phyloP scores from a whole-genome alignment of 2,797 vertebrate genomes.

The Enteromius anoplus region DNA sequence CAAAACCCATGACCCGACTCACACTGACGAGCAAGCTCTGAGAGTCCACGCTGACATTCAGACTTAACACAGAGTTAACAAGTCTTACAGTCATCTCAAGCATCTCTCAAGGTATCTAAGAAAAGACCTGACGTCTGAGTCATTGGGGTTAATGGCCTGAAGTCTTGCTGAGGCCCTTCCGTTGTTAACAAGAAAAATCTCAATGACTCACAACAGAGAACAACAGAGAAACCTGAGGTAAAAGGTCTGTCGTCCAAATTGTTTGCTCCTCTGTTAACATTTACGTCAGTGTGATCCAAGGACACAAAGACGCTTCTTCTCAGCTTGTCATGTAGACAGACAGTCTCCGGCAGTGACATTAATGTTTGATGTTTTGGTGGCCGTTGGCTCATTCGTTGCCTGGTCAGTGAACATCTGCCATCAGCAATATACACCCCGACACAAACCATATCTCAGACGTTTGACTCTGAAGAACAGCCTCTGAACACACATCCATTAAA shows the following conservation, averaged over 20 bases:
- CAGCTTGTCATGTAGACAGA: slow-evolving; percentile 28
- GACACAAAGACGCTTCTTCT: slow-evolving; percentile 32
- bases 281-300: slow-evolving; percentile 20
- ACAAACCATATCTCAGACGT: slow-evolving; percentile 38
- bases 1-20: slow-evolving; percentile 5
- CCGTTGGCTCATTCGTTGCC: slow-evolving; percentile 28
- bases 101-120: slow-evolving; percentile 20
- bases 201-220: slow-evolving; percentile 6
- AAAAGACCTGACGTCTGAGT: slow-evolving; percentile 35
- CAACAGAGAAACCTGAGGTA: neutral
- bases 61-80: slow-evolving; percentile 22
- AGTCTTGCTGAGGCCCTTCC: neutral
- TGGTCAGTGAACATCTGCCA: slow-evolving; percentile 35
- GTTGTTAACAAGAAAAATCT: slow-evolving; percentile 14
- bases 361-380: slow-evolving; percentile 39
- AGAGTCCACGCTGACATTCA: slow-evolving; percentile 12
- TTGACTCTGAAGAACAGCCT: slow-evolving; percentile 12
- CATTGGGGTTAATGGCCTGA: slow-evolving; percentile 23
- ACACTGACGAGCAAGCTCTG: neutral
- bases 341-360: slow-evolving; percentile 45
- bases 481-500: slow-evolving; percentile 17
- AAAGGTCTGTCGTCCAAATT: neutral
- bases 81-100: slow-evolving; percentile 25
- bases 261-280: slow-evolving; percentile 37
- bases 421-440: slow-evolving; percentile 38